Evolutionary conservation across 2,888 invertebrate species (phyloP).

Genomic region (Phyto melanocephala): DNA sequence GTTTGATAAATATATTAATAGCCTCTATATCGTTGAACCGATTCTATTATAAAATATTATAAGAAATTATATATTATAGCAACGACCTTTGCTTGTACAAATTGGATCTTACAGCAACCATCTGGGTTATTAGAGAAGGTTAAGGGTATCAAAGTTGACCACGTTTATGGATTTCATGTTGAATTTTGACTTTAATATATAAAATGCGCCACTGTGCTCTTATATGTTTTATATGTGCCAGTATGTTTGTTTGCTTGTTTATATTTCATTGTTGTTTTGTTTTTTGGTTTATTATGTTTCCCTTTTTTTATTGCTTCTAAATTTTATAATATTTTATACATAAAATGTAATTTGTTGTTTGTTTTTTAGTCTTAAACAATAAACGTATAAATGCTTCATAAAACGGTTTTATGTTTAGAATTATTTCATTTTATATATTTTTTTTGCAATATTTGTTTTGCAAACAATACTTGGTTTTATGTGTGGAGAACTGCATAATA

Average conservation of each 20-base stretch:
- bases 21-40: too few species aligned
- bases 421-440: background rate
- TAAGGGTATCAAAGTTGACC: too few species aligned
- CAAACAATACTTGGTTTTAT: background rate
- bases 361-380: background rate
- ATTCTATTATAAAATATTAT: too few species aligned
- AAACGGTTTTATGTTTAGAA: background rate
- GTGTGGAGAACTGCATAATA: background rate
- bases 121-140: too few species aligned
- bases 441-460: background rate
- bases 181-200: too few species aligned
- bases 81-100: too few species aligned
- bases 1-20: too few species aligned
- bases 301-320: conserved; percentile 1
- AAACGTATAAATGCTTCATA: background rate
- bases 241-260: background rate
- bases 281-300: background rate
- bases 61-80: too few species aligned
- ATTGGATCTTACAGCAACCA: too few species aligned
- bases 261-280: background rate
- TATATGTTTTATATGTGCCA: background rate
- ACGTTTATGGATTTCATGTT: too few species aligned
- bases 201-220: too few species aligned
- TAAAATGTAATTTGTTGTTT: background rate
- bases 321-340: background rate